Evolutionary conservation across 2,888 invertebrate genomes (phyloP), one percentile per base, ranked within the genome.

Genomic region (Microctonus hyperodae): DNA sequence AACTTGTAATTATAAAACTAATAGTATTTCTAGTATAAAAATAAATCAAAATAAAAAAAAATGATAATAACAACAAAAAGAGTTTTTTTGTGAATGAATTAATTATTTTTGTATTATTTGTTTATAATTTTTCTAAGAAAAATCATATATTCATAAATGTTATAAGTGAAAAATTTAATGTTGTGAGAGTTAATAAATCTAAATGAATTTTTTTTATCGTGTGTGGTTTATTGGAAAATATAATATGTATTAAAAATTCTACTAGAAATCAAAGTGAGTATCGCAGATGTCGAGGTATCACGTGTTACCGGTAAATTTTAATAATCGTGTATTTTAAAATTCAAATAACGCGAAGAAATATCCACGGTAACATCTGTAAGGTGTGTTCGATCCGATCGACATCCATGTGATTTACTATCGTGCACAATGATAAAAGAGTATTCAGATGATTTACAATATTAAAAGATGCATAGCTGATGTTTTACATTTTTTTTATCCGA

Each of bases 251-350:
- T 31, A 53, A 53, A 53, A 53, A 53, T 16, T 50, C n/a, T n/a
- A 11, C 53, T 31, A 37, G 57, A 2, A 57, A 57, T 35, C 48
- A 40, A 60, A 58, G 50, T 58, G 61, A 31, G 56, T 48, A 11
- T 35, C 11, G 25, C 40, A 59, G 55, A 65, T 57, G 59, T 55
- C 20, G 37, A n/a, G 31, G 31, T 40, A 44, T 22, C 61, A 61
- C 48, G 28, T 31, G 23, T 31, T n/a, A 33, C 51, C 51, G 57
- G 53, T 23, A 65, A 66, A 69, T 74, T 81, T 76, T 79, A 79
- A 80, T 79, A 80, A 78, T 76, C 66, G 67, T 68, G 64, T 69
- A 67, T 68, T 76, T 79, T 79, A 77, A 76, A 79, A 78, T 81
- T 78, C 80, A 81, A 79, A 81, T 75, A 68, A 73, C 69, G 59